A percentile compares a stretch with the other conserved stretches of the same genome.
phyloP scores from a whole-genome alignment of 2,888 invertebrate genomes.

The Augochlorella aurata region DNA sequence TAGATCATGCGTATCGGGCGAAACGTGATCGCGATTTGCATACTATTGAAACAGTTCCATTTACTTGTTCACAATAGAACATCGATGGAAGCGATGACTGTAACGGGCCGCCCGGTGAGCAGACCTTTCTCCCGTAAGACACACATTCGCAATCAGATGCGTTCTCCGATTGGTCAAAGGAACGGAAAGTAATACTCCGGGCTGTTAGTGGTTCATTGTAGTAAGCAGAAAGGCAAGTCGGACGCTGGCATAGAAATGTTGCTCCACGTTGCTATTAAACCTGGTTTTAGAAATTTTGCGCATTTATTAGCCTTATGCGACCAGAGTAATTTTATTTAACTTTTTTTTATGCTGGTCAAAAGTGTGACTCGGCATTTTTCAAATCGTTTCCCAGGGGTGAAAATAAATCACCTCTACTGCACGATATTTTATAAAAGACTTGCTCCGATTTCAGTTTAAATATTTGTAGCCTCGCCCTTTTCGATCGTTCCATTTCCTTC shows the following conservation, averaged over 20 bases:
- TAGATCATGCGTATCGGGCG: neutral
- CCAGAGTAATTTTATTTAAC: too few relatives aligned
- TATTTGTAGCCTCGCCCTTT: too few relatives aligned
- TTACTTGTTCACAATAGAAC: conserved; percentile 12
- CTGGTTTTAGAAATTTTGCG: neutral
- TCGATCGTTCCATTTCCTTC: too few relatives aligned
- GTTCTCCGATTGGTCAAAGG: conserved; percentile 68
- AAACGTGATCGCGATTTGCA: conserved; percentile 10
- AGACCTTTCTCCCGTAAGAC: conserved; percentile 75
- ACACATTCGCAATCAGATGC: conserved; percentile 53
- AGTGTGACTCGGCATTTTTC: too few relatives aligned
- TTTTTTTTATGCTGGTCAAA: too few relatives aligned
- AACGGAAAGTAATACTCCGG: conserved; percentile 60
- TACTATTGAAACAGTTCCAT: conserved; percentile 20
- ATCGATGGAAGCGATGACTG: conserved; percentile 63
- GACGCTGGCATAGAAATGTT: conserved; percentile 10
- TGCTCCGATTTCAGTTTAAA: neutral
- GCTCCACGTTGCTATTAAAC: neutral
- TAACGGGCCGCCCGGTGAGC: conserved; percentile 72
- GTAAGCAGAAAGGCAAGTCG: conserved; percentile 34
- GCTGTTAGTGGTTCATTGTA: conserved; percentile 40
- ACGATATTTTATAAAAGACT: too few relatives aligned
- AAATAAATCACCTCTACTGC: too few relatives aligned
- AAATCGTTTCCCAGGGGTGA: too few relatives aligned
- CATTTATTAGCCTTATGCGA: too few relatives aligned